A percentile compares a stretch with the other conserved stretches of the same genome.
phyloP scores from a whole-genome alignment of 2,113 vertebrate species.

The Anoplopoma fimbria region DNA sequence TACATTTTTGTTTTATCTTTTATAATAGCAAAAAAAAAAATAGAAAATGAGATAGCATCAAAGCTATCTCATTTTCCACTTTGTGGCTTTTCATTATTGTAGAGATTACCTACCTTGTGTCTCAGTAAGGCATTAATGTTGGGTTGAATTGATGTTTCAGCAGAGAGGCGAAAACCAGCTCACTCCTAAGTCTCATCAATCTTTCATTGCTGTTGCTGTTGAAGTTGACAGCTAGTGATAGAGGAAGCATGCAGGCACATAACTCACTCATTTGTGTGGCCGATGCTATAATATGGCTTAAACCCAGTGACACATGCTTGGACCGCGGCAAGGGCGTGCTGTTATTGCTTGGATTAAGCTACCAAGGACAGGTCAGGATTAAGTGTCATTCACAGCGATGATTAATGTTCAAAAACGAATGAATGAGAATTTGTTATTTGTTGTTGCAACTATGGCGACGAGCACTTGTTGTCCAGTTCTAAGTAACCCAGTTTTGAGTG shows the following conservation, averaged over 20 bases:
- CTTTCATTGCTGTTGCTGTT: constrained; percentile 19
- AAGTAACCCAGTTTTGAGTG: constrained; percentile 23
- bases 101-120: constrained; percentile 32
- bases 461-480: constrained; percentile 9
- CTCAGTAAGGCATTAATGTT: constrained; percentile 1
- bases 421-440: constrained; percentile 30
- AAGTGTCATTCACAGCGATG: constrained; percentile 23
- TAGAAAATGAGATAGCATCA: too few species aligned
- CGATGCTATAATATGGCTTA: neutral
- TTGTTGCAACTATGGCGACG: neutral
- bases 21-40: neutral
- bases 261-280: constrained; percentile 39
- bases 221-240: constrained; percentile 32
- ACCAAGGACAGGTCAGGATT: constrained; percentile 35
- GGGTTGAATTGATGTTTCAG: constrained; percentile 30
- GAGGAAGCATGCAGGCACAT: constrained; percentile 49
- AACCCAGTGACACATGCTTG: constrained; percentile 18
- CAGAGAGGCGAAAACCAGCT: neutral
- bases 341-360: constrained; percentile 28
- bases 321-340: neutral
- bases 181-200: constrained; percentile 39
- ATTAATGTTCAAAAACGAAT: constrained; percentile 12
- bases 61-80: constrained; percentile 32
- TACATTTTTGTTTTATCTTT: constrained; percentile 28
- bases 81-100: constrained; percentile 47